Percentiles rank a stretch among this genome's conserved stretches.
Conservation (phyloP, 2,113 vertebrate genomes). For the Cryptomyrus ogoouensis region DNA sequence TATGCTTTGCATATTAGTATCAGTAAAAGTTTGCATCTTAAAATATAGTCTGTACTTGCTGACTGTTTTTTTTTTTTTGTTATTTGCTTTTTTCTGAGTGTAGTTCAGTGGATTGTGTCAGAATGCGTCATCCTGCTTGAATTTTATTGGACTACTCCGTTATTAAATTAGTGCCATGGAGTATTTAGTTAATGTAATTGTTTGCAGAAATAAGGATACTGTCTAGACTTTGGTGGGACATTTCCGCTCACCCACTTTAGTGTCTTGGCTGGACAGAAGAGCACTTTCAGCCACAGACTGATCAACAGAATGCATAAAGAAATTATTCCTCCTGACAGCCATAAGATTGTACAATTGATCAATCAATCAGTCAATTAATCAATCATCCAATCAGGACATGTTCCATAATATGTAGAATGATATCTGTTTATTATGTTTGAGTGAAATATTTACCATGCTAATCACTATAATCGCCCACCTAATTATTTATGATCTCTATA, state of each 20-base stretch:
- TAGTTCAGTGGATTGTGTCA: neutral
- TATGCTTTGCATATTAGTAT: neutral
- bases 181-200: neutral
- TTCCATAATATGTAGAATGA: neutral
- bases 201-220: neutral
- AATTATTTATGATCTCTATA: neutral
- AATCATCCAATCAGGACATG: neutral
- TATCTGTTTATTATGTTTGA: neutral
- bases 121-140: neutral
- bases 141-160: neutral
- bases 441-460: neutral
- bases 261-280: neutral
- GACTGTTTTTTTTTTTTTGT: neutral
- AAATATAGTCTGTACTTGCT: neutral
- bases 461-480: neutral
- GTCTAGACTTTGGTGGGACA: neutral
- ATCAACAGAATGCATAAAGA: neutral
- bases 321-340: neutral
- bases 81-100: neutral
- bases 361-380: neutral
- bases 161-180: neutral
- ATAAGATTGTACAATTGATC: neutral
- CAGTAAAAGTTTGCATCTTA: neutral
- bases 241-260: neutral
- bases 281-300: neutral